phyloP scores from a whole-genome alignment of 2,888 invertebrate genomes.

The Strigamia crassipes region DNA sequence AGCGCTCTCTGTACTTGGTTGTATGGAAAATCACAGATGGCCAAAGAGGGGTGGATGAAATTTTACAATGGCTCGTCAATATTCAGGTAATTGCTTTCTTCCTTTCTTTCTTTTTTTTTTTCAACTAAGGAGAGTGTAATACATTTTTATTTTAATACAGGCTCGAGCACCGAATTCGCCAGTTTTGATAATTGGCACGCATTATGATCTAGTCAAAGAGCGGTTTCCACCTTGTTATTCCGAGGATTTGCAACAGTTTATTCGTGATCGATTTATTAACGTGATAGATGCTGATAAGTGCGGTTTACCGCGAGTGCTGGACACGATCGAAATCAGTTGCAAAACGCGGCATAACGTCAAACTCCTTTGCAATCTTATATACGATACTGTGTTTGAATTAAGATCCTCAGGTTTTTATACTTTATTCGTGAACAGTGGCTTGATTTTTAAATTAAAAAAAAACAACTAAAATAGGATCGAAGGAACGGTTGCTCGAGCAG shows the following conservation, averaged over 20 bases:
- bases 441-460: neutral
- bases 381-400: conserved; percentile 89
- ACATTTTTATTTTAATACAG: conserved; percentile 59
- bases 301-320: conserved; percentile 89
- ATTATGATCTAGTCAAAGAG: conserved; percentile 83
- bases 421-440: conserved; percentile 48
- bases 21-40: conserved; percentile 95
- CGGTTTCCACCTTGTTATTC: conserved; percentile 64
- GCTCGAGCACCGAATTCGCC: conserved; percentile 95
- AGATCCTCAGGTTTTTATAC: conserved; percentile 79
- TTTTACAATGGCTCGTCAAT: conserved; percentile 94
- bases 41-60: conserved; percentile 82
- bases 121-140: neutral
- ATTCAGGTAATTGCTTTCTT: conserved; percentile 77
- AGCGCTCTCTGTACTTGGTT: conserved; percentile 90
- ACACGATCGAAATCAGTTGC: conserved; percentile 88
- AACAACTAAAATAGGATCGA: conserved; percentile 70
- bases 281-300: conserved; percentile 95
- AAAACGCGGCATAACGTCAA: conserved; percentile 88
- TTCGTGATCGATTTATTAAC: conserved; percentile 84
- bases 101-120: neutral
- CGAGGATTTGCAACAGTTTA: conserved; percentile 84
- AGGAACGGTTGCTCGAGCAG: conserved; percentile 87
- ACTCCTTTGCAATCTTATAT: conserved; percentile 85
- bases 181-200: conserved; percentile 94